These are phyloP conservation scores for Vulpes vulpes DNA, from an alignment of 2,113 vertebrate species.

Conservation along the genomic window DNA sequence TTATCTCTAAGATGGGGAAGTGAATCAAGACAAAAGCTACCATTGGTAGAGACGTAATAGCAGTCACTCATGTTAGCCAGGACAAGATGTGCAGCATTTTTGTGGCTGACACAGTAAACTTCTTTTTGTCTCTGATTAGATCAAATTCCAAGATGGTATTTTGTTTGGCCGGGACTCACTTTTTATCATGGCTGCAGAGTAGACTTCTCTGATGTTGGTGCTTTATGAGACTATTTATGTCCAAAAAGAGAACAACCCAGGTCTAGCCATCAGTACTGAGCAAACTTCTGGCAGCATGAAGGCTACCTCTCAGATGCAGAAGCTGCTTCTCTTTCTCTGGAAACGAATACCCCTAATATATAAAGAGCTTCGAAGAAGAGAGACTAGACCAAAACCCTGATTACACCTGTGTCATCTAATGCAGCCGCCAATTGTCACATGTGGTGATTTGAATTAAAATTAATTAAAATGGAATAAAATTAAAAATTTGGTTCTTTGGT, in stretches of 20 bases:
- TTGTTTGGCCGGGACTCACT: background rate
- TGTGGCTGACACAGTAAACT: background rate
- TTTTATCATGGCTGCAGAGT: background rate
- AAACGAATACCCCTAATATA: background rate
- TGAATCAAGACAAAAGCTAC: background rate
- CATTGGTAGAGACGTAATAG: background rate
- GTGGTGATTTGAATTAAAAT: background rate
- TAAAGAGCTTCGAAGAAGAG: background rate
- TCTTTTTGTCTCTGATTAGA: background rate
- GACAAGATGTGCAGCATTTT: background rate
- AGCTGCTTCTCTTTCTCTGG: background rate
- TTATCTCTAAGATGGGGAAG: background rate
- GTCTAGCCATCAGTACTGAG: background rate
- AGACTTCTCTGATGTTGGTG: background rate
- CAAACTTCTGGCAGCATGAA: background rate
- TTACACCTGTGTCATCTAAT: background rate
- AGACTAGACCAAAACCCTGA: background rate
- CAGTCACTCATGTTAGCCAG: background rate
- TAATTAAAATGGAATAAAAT: background rate
- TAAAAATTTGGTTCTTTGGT: background rate
- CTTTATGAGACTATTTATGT: background rate
- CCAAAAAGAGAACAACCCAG: background rate
- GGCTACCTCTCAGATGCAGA: background rate
- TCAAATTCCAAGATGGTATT: background rate
- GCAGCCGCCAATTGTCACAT: background rate